These are phyloP conservation scores for Tetragonula carbonaria DNA, from an alignment of 2,888 invertebrate species.

Conservation along the genomic window DNA sequence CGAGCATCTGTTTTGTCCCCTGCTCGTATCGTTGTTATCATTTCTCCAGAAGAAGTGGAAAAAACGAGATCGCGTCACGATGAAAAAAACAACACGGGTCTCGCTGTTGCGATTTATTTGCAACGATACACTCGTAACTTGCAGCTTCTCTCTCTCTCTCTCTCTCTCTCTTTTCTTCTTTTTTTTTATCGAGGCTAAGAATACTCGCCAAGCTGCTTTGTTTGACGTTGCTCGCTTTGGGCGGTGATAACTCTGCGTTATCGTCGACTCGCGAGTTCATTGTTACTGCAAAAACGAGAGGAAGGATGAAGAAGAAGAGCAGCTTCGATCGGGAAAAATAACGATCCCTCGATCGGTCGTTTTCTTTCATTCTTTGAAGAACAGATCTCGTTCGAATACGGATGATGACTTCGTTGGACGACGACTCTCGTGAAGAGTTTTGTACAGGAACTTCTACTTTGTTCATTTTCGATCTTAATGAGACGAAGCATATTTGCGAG, in stretches of 20 bases:
- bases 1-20: neutral
- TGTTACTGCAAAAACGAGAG: conserved; percentile 4
- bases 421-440: no score
- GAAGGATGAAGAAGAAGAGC: neutral
- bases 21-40: neutral
- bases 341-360: neutral
- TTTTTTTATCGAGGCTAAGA: conserved; percentile 52
- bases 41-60: neutral
- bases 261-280: conserved; percentile 20
- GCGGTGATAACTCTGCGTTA: conserved; percentile 45
- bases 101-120: conserved; percentile 52
- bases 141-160: neutral
- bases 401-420: no score
- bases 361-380: neutral
- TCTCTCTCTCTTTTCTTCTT: neutral
- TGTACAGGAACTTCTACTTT: neutral
- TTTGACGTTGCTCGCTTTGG: conserved; percentile 37
- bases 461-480: neutral
- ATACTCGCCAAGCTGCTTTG: conserved; percentile 49
- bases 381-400: neutral
- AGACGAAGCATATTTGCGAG: neutral
- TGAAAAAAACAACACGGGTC: conserved; percentile 46
- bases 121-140: conserved; percentile 47
- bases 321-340: conserved; percentile 1
- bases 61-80: conserved; percentile 21